Evolutionary conservation across 2,797 vertebrate genomes (phyloP).

Genomic region (Sebastes variabilis): DNA sequence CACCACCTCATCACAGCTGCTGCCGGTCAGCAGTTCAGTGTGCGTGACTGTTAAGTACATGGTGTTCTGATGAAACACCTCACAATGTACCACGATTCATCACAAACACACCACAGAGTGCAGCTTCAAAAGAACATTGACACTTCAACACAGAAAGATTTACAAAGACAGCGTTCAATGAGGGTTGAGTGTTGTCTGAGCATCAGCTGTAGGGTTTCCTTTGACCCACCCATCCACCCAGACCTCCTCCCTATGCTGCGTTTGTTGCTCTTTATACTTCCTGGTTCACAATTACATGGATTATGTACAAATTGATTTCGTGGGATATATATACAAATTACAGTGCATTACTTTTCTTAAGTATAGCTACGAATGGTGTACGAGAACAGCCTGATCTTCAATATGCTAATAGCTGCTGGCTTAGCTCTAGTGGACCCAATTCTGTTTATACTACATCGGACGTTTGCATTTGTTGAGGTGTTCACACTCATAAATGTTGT

Average conservation of each 20-base stretch:
- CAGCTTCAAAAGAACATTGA: neutral
- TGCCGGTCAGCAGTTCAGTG: constrained; percentile 37
- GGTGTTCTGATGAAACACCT: neutral
- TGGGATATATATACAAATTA: no score
- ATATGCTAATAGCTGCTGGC: no score
- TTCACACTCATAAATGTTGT: no score
- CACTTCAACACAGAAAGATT: neutral
- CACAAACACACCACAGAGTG: neutral
- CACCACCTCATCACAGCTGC: constrained; percentile 65
- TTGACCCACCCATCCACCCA: no score
- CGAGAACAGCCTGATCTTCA: no score
- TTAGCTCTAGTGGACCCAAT: no score
- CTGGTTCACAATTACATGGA: no score
- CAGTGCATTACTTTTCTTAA: no score
- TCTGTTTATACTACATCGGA: fast-evolving
- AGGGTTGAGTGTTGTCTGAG: fast-evolving
- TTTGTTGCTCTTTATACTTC: no score
- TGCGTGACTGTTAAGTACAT: constrained; percentile 10
- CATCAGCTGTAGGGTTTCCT: neutral
- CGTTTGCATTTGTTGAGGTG: no score
- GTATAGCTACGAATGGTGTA: fast-evolving
- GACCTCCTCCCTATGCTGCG: no score
- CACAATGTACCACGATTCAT: neutral
- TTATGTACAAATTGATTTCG: no score
- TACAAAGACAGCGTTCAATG: neutral